These are phyloP conservation scores for Yoshiicerus persimilis DNA, from an alignment of 1,140 invertebrate genomes.

Conservation along the genomic window DNA sequence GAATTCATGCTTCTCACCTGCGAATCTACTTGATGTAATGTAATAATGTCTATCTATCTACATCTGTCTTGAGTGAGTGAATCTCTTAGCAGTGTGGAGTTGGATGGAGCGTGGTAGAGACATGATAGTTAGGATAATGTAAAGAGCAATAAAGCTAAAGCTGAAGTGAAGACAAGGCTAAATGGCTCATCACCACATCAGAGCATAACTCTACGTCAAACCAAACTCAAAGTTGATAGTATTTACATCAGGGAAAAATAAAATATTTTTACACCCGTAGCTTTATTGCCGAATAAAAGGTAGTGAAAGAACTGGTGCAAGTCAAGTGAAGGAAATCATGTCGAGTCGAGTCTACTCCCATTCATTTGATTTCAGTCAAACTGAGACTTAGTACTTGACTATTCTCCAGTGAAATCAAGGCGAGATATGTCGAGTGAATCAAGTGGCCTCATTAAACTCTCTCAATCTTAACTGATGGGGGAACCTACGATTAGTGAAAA, in stretches of 20 bases:
- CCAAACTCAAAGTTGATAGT: neutral
- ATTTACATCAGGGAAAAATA: conserved; percentile 14
- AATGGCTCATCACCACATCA: neutral
- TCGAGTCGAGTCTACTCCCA: neutral
- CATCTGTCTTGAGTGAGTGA: neutral
- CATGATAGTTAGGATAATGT: neutral
- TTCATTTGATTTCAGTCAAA: neutral
- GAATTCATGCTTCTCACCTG: conserved; percentile 4
- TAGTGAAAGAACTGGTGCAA: neutral
- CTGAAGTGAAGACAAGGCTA: neutral
- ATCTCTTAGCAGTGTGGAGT: neutral
- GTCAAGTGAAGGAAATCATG: neutral
- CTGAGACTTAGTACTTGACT: neutral
- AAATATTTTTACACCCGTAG: neutral
- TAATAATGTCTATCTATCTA: neutral
- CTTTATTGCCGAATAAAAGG: neutral
- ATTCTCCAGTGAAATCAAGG: neutral
- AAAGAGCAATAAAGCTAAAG: neutral
- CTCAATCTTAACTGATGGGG: neutral
- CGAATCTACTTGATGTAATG: neutral
- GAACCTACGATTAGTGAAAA: neutral
- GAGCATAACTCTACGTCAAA: neutral
- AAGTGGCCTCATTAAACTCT: neutral
- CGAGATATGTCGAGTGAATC: neutral
- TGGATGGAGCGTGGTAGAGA: neutral